These are phyloP conservation scores for Hermaeophaga mercurialis DNA, from an alignment of 2,888 invertebrate species.

Conservation along the genomic window DNA sequence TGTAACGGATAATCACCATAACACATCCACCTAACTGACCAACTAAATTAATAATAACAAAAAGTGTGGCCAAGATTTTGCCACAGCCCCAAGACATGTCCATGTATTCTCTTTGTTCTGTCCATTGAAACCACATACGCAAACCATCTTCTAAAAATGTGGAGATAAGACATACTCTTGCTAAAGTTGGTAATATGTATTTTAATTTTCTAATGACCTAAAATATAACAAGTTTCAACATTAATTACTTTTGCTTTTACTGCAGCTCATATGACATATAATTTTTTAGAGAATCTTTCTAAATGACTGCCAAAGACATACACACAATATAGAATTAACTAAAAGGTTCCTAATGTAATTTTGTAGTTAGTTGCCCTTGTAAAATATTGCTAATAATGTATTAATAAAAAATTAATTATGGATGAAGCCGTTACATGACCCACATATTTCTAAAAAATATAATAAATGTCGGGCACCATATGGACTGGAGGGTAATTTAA, in stretches of 20 bases:
- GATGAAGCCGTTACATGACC: background rate
- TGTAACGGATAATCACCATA: slow-evolving; percentile 92
- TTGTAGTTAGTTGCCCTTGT: no score
- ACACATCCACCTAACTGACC: slow-evolving; percentile 96
- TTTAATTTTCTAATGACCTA: slow-evolving; percentile 93
- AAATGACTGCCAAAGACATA: no score
- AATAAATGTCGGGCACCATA: slow-evolving; percentile 5
- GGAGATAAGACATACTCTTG: slow-evolving; percentile 94
- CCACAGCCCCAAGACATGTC: slow-evolving; percentile 97
- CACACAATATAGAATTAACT: no score
- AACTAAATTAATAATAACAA: slow-evolving; percentile 93
- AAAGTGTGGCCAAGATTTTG: slow-evolving; percentile 88
- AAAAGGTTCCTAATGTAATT: no score
- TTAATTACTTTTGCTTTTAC: no score
- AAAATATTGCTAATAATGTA: no score
- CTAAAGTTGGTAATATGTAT: slow-evolving; percentile 91
- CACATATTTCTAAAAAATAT: background rate
- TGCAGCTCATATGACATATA: no score
- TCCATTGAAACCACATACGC: slow-evolving; percentile 99
- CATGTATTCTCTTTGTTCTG: slow-evolving; percentile 96
- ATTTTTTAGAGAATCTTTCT: background rate
- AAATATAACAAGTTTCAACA: slow-evolving; percentile 35
- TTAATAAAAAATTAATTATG: no score
- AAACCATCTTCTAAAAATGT: slow-evolving; percentile 99
- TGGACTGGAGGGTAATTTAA: background rate